Conservation (phyloP, 2,113 vertebrate species). For the Anseranas semipalmata region DNA sequence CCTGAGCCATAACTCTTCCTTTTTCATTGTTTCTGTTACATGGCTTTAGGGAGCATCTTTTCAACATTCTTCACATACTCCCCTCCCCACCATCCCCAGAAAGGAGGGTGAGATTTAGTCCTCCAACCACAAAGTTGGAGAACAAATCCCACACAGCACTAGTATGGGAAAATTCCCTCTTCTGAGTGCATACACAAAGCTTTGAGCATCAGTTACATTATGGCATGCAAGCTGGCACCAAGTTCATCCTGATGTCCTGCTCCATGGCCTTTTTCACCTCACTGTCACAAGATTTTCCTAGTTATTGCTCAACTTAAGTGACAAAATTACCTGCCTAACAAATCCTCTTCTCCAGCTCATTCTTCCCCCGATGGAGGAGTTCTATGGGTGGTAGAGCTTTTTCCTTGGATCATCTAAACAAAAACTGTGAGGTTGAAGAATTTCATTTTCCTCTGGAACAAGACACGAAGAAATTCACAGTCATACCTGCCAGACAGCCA, state of each 20-base stretch:
- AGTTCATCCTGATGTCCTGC: not conserved
- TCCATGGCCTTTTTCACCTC: not conserved
- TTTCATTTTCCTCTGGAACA: not conserved
- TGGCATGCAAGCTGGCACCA: not conserved
- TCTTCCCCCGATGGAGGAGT: not conserved
- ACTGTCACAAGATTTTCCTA: not conserved
- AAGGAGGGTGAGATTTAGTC: not conserved
- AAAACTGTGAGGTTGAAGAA: not conserved
- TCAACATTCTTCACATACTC: slow-evolving; percentile 9
- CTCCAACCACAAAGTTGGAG: not conserved
- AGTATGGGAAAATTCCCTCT: not conserved
- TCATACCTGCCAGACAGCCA: not conserved
- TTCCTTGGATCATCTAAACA: not conserved
- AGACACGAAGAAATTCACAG: not conserved
- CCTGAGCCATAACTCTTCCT: not conserved
- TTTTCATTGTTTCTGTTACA: not conserved
- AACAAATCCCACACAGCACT: not conserved
- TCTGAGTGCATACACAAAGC: not conserved
- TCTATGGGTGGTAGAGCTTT: not conserved
- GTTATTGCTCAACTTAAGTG: not conserved
- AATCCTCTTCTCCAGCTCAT: not conserved
- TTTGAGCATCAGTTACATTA: not conserved
- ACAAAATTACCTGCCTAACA: not conserved
- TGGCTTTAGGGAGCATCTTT: slow-evolving; percentile 2
- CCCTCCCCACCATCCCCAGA: not conserved